phyloP scores from a whole-genome alignment of 2,888 invertebrate genomes.

The Dioctria rufipes region DNA sequence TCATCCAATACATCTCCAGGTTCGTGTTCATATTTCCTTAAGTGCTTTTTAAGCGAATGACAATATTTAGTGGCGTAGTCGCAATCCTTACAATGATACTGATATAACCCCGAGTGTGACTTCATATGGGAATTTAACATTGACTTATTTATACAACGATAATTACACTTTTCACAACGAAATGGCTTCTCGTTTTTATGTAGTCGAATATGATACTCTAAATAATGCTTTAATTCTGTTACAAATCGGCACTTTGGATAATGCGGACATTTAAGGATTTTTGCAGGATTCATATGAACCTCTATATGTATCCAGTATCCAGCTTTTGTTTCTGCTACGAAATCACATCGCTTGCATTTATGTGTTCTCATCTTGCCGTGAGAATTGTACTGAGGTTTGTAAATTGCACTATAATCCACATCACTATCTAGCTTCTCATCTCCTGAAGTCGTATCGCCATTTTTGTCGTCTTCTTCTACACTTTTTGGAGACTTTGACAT shows the following conservation, averaged over 20 bases:
- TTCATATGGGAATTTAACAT: conserved; percentile 99
- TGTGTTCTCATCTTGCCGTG: conserved; percentile 89
- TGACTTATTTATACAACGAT: conserved; percentile 97
- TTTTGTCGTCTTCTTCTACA: conserved; percentile 63
- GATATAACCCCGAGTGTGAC: conserved; percentile 93
- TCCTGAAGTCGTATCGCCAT: conserved; percentile 69
- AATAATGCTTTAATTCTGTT: conserved; percentile 98
- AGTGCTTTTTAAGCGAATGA: conserved; percentile 95
- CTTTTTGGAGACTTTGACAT: conserved; percentile 70
- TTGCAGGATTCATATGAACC: conserved; percentile 93
- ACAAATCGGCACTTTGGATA: conserved; percentile 97
- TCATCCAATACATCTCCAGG: conserved; percentile 92
- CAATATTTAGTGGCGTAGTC: conserved; percentile 98
- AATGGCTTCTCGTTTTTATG: conserved; percentile 97
- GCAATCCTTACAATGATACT: conserved; percentile 94
- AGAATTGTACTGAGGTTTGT: conserved; percentile 72
- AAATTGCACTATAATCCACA: conserved; percentile 69
- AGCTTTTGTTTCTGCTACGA: conserved; percentile 87
- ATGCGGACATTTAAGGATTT: conserved; percentile 88
- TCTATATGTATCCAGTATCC: conserved; percentile 95
- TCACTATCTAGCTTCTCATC: conserved; percentile 69
- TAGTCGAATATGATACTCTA: conserved; percentile 96
- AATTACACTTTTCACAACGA: conserved; percentile 90
- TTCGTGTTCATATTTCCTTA: conserved; percentile 91
- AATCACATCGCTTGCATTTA: conserved; percentile 94